Conservation (phyloP, 2,888 invertebrate genomes). For the Euzetes globulus region DNA sequence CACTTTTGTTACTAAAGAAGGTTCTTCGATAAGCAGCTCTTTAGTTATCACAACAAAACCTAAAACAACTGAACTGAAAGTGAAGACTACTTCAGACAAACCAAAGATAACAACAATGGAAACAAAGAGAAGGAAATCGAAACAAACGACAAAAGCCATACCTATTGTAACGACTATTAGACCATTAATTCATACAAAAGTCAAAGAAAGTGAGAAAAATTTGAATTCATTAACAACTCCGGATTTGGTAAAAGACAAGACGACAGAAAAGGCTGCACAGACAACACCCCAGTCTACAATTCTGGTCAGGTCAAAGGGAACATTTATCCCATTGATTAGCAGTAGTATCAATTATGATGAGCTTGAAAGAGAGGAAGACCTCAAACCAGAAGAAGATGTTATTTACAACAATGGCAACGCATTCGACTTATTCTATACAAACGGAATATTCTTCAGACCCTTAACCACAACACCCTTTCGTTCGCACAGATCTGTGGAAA, state of each 20-base stretch:
- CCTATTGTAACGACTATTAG: neutral
- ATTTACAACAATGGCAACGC: neutral
- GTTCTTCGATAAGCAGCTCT: too few species aligned
- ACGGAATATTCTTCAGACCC: neutral
- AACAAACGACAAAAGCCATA: neutral
- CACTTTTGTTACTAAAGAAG: too few species aligned
- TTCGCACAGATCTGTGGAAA: neutral
- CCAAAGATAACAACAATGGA: neutral
- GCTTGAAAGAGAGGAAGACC: conserved; percentile 15
- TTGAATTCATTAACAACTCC: neutral
- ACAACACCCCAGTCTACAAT: neutral
- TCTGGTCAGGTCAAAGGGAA: too few species aligned
- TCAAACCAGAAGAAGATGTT: conserved; percentile 13
- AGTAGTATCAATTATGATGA: conserved; percentile 15
- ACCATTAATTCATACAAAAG: too few species aligned
- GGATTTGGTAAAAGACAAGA: neutral
- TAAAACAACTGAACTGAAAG: too few species aligned
- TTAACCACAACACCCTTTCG: neutral
- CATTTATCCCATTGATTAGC: neutral
- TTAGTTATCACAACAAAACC: too few species aligned
- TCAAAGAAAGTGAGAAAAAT: neutral
- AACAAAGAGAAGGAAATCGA: neutral
- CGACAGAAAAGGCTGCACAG: neutral
- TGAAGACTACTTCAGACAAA: neutral
- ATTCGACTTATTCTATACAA: conserved; percentile 9